Percentiles rank a stretch among this genome's conserved stretches.
Conservation (phyloP, 1,140 invertebrate genomes). For the Proctacanthus coquilletti region DNA sequence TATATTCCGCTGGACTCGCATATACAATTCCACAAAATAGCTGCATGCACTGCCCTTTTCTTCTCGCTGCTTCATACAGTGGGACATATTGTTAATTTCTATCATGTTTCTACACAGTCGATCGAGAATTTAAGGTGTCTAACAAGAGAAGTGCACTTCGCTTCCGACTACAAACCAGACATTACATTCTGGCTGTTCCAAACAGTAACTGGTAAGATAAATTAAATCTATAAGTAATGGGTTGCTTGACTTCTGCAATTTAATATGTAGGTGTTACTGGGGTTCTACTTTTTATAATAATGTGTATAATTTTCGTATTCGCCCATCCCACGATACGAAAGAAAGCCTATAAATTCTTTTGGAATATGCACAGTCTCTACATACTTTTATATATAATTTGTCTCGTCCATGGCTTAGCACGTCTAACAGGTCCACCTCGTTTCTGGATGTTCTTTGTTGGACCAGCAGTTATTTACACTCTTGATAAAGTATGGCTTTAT, state of each 20-base stretch:
- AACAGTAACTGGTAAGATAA: slow-evolving; percentile 68
- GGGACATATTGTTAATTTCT: slow-evolving; percentile 97
- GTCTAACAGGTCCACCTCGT: slow-evolving; percentile 77
- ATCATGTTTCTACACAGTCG: slow-evolving; percentile 95
- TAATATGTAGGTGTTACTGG: slow-evolving; percentile 78
- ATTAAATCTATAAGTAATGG: background rate
- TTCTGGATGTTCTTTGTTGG: slow-evolving; percentile 96
- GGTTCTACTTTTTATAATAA: slow-evolving; percentile 81
- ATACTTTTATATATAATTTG: slow-evolving; percentile 78
- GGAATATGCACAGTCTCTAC: slow-evolving; percentile 92
- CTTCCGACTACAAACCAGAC: slow-evolving; percentile 78
- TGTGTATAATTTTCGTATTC: slow-evolving; percentile 95
- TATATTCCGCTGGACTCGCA: slow-evolving; percentile 96
- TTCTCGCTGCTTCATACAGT: slow-evolving; percentile 85
- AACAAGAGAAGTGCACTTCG: slow-evolving; percentile 86
- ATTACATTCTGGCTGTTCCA: slow-evolving; percentile 91
- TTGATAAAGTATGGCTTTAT: slow-evolving; percentile 60
- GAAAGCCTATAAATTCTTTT: slow-evolving; percentile 92
- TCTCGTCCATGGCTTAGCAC: slow-evolving; percentile 86
- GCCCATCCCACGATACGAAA: slow-evolving; percentile 88
- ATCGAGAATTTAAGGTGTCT: slow-evolving; percentile 86
- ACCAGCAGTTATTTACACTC: slow-evolving; percentile 75
- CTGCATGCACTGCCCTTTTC: slow-evolving; percentile 90
- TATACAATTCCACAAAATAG: slow-evolving; percentile 97
- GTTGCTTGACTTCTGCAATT: background rate